Evolutionary conservation across 92 coral and sea anemone species (phyloP), one percentile per base, ranked within the genome.

Genomic region (Metridium senile): DNA sequence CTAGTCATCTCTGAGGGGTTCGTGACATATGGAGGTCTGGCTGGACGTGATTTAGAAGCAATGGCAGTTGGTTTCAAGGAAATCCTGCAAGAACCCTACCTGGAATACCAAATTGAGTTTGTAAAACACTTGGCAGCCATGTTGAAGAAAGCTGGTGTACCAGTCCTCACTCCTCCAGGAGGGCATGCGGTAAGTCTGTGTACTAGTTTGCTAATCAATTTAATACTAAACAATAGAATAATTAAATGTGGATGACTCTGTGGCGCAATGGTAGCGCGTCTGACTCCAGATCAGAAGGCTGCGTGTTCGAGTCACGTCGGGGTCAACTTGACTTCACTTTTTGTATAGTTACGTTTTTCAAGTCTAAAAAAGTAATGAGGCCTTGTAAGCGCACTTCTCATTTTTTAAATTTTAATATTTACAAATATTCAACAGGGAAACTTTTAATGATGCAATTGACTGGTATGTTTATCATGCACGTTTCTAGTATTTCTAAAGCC

Each of bases 1-100:
- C 83, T 83, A 11, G 77, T 90, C 39, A 76, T 90, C 19, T 76
- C 94, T 28, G 94, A 90, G 47, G 94, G 94, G 21, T 90, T 90
- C 35, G 82, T 81, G 9, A 90, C 94, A 0, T 90, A 90, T 34
- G 94, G 94, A 13, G 94, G 94, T 2, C 43, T 90, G 20, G 88
- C 94, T 10, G 94, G 94, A 1, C 86, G 94, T 29, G 94, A 90
- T 31, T 77, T 90, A 21, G 95, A 90, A 56, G 95, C 95, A 2
- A 80, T 90, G 27, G 95, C 95, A 1, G 86, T 78, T 62, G 95
- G 95, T 1, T 69, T 90, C 17, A 56, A 79, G 26, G 95, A 90
- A 79, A 84, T 90, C 0, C 74, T 90, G 8, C 92, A 90, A 9
- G 95, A 87, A 33, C 71, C 86, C 47, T 90, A 90, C 78, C 63